phyloP scores from a whole-genome alignment of 2,113 vertebrate genomes.

The Catharus bicknelli region DNA sequence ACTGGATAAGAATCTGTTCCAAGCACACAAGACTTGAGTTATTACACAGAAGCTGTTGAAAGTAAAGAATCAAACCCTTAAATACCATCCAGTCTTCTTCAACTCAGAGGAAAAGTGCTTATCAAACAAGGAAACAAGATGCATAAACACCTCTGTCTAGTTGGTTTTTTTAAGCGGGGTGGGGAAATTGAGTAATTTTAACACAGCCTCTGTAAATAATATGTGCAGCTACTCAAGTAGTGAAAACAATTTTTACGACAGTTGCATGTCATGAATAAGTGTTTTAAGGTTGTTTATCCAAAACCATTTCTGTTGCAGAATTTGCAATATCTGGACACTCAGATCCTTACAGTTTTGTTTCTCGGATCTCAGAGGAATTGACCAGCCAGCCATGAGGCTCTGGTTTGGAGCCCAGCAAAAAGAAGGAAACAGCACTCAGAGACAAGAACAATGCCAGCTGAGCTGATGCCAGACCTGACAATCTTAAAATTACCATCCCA shows the following conservation, averaged over 20 bases:
- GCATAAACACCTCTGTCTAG: background rate
- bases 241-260: background rate
- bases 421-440: background rate
- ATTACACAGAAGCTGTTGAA: background rate
- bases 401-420: background rate
- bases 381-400: background rate
- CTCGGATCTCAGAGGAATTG: background rate
- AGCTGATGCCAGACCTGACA: background rate
- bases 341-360: background rate
- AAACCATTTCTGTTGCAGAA: background rate
- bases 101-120: background rate
- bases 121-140: background rate
- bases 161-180: accelerated
- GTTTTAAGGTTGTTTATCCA: background rate
- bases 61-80: background rate
- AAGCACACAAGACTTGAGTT: background rate
- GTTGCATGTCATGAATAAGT: accelerated
- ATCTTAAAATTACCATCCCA: accelerated
- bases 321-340: background rate
- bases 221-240: background rate
- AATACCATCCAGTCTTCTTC: background rate
- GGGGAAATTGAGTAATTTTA: background rate
- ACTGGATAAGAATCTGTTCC: background rate
- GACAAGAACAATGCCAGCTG: background rate
- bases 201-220: background rate